Base-by-base conservation (phyloP, 1,140 invertebrate genomes). In the Cydia amplana region DNA sequence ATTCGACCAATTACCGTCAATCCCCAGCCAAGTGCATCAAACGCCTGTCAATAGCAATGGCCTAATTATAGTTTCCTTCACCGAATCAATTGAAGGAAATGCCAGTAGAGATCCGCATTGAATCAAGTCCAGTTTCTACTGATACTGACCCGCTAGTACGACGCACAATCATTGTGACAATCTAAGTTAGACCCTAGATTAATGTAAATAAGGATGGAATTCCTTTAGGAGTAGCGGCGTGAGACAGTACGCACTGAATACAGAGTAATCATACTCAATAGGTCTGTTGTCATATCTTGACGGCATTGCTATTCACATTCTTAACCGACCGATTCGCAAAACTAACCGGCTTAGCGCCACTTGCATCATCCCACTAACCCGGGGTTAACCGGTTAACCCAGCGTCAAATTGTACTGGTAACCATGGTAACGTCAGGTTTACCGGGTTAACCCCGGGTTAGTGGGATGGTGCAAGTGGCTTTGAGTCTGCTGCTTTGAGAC, bases 81-180 rank as follows among this genome's bases (percentile, higher is more conserved):
- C 1, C 28, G 64, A 67, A 67, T 67, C 64, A 67, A 67, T 67
- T 70, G 65, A 70, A 70, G 65, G 36, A 70, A 70, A 70, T 70
- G 7, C 7, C 65, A 43, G 36, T 67, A 70, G 65, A 70, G 65
- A 70, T 70, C 32, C 65, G 65, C 28, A 43, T 40, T 40, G n/a
- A 36, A 36, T 70, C 28, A 32, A 36, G 65, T 36, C 65, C 65
- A 36, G 65, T 36, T 36, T 43, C n/a, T 18, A 36, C 32, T 70
- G 28, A 70, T 70, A 70, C 28, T 36, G 65, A 36, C 65, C 36
- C 28, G 64, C 64, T 65, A 14, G n/a, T 4, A 4, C 25, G 64
- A 65, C 64, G 64, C 64, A 36, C 16, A 20, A 60, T 60, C 55
- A 23, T 7, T 20, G 20, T 7, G 55, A 60, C 10, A 60, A 23